A percentile compares a stretch with the other conserved stretches of the same genome.
phyloP scores from a whole-genome alignment of 2,797 vertebrate genomes.

The Liasis olivaceus region DNA sequence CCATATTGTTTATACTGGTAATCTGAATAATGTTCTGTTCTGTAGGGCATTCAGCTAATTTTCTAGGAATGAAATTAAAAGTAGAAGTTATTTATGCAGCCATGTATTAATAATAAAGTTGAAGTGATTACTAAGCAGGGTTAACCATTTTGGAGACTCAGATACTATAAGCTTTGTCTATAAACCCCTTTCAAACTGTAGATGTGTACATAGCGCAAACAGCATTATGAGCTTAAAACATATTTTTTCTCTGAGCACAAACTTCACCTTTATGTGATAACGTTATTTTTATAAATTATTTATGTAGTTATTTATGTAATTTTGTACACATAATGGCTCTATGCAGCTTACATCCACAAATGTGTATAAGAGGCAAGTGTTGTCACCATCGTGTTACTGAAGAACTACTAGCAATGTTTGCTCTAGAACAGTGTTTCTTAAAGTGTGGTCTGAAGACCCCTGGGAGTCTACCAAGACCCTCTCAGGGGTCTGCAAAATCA shows the following conservation, averaged over 20 bases:
- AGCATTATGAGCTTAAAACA: background rate
- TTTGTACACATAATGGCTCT: background rate
- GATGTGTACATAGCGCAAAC: background rate
- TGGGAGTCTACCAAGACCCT: background rate
- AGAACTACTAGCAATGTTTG: background rate
- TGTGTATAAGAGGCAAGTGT: background rate
- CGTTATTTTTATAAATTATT: background rate
- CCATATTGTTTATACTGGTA: background rate
- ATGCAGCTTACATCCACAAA: background rate
- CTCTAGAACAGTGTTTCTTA: background rate
- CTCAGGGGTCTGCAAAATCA: background rate
- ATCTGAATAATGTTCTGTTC: background rate
- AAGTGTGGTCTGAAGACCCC: background rate
- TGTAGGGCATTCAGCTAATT: conserved; percentile 2
- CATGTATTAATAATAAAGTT: background rate
- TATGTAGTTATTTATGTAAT: background rate
- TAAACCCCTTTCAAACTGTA: background rate
- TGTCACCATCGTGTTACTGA: background rate
- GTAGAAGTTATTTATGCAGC: background rate
- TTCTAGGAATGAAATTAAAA: conserved; percentile 12
- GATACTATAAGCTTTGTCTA: background rate
- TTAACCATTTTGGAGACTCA: background rate
- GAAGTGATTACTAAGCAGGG: background rate
- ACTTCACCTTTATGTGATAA: background rate
- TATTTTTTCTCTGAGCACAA: background rate